Conservation (phyloP, 2,797 vertebrate genomes). For the Helarctos malayanus region DNA sequence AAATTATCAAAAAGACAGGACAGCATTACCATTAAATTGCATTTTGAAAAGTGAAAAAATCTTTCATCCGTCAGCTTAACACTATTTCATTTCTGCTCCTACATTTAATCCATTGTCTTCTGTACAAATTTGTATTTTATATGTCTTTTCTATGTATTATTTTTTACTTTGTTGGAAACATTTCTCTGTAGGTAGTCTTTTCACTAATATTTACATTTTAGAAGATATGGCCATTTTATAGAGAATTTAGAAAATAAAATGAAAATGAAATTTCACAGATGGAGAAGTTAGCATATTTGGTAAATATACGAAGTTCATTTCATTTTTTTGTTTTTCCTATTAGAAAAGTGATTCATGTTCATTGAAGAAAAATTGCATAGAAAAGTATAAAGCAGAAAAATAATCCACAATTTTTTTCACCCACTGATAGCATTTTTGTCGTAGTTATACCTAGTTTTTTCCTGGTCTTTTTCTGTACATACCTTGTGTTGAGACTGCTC, state of each 20-base stretch:
- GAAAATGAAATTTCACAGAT: slow-evolving; percentile 44
- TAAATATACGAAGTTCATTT: slow-evolving; percentile 4
- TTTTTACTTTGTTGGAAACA: slow-evolving; percentile 31
- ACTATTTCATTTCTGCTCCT: slow-evolving; percentile 60
- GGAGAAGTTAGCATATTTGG: slow-evolving; percentile 36
- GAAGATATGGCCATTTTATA: not conserved
- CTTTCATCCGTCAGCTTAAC: slow-evolving; percentile 20
- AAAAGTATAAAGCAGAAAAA: slow-evolving; percentile 14
- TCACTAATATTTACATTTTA: slow-evolving; percentile 37
- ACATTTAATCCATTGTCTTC: slow-evolving; percentile 5
- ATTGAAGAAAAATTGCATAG: not conserved
- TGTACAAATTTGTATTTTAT: slow-evolving; percentile 33
- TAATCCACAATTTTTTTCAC: not conserved
- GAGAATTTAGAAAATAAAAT: slow-evolving; percentile 41
- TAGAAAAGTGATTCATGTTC: slow-evolving; percentile 40
- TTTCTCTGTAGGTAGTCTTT: not conserved
- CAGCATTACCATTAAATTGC: slow-evolving; percentile 30
- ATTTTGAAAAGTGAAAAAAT: slow-evolving; percentile 51
- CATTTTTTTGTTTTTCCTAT: slow-evolving; percentile 25
- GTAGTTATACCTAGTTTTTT: slow-evolving; percentile 47
- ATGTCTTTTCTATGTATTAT: not conserved
- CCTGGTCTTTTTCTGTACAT: not conserved
- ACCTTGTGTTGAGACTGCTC: not conserved
- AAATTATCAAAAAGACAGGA: not conserved
- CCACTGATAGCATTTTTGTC: not conserved